A percentile compares a stretch with the other conserved stretches of the same genome.
Evolutionary conservation across 2,113 vertebrate genomes (phyloP).

Genomic region (Dermatemys mawii): DNA sequence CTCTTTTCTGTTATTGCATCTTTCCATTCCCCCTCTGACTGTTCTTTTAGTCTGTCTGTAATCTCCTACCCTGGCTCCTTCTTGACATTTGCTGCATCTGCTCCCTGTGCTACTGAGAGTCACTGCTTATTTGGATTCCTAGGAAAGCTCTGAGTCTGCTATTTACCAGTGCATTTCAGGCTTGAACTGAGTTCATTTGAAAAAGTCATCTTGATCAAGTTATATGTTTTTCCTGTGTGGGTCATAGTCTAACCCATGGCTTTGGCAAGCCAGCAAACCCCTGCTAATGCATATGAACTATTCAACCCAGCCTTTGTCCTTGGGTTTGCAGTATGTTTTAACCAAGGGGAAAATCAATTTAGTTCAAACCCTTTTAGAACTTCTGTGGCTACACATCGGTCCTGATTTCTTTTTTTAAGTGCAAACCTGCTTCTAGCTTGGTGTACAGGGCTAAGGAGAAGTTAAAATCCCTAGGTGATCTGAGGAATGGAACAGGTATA

Average conservation of each 20-base stretch:
- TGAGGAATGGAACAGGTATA: not conserved
- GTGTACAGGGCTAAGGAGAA: not conserved
- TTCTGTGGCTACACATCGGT: not conserved
- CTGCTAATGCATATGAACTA: rapidly evolving
- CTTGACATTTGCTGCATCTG: not conserved
- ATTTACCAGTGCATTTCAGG: not conserved
- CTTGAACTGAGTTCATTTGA: not conserved
- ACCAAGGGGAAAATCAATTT: rapidly evolving
- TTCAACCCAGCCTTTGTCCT: not conserved
- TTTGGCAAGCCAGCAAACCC: not conserved
- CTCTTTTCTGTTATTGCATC: not conserved
- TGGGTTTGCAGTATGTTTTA: not conserved
- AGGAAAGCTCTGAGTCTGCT: rapidly evolving
- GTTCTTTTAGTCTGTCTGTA: not conserved
- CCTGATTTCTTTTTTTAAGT: not conserved
- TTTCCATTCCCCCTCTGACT: not conserved
- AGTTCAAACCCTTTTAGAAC: not conserved
- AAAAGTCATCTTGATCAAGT: not conserved
- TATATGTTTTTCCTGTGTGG: not conserved
- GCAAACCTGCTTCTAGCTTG: not conserved
- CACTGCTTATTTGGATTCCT: not conserved
- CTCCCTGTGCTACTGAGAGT: not conserved
- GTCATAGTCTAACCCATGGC: not conserved
- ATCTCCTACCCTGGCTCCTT: not conserved
- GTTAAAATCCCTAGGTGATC: not conserved